Evolutionary conservation across 1,140 invertebrate species (phyloP).

Genomic region (Tetragnatha versicolor): DNA sequence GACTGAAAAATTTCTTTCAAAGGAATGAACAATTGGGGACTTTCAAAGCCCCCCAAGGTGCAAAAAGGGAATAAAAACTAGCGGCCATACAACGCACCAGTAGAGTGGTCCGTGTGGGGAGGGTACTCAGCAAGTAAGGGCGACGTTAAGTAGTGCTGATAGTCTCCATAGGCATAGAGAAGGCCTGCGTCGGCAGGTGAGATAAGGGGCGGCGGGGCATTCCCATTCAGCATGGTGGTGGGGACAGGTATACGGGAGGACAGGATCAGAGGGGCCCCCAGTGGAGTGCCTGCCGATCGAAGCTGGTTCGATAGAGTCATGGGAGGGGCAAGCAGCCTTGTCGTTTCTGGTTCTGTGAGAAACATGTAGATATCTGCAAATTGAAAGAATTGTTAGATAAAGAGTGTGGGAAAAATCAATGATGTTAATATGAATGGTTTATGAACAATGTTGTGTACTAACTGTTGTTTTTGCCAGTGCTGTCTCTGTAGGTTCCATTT

Average conservation of each 20-base stretch:
- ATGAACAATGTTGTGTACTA: constrained; percentile 1
- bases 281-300: constrained; percentile 72
- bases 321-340: constrained; percentile 71
- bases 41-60: background rate
- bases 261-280: constrained; percentile 80
- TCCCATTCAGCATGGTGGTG: constrained; percentile 73
- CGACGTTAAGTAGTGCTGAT: constrained; percentile 83
- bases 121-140: constrained; percentile 86
- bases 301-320: constrained; percentile 71
- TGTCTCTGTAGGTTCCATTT: constrained; percentile 98
- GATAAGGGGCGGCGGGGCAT: constrained; percentile 65
- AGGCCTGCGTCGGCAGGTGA: constrained; percentile 66
- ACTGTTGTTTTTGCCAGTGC: constrained; percentile 74
- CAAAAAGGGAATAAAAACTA: constrained; percentile 57
- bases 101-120: constrained; percentile 79
- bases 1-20: constrained; percentile 22
- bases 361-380: constrained; percentile 55
- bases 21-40: constrained; percentile 16
- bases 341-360: constrained; percentile 48
- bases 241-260: constrained; percentile 84
- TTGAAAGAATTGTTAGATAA: no score
- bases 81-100: constrained; percentile 79
- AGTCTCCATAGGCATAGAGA: constrained; percentile 78
- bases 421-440: background rate
- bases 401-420: no score